Conservation (phyloP, 1,140 invertebrate species). For the Rhyacophila brunnea region DNA sequence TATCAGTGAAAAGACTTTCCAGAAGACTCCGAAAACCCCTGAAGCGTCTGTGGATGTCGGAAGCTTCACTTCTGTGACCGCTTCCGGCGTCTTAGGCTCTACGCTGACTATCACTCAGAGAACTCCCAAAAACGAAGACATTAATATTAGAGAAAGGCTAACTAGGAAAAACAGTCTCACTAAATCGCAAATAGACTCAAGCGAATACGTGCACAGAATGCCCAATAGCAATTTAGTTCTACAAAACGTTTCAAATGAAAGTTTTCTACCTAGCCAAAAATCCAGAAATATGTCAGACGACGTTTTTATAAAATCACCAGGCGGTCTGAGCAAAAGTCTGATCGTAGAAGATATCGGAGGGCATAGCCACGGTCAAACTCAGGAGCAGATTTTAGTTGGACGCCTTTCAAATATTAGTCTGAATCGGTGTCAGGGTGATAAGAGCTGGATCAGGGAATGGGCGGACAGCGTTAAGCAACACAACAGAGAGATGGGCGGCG, state of each 20-base stretch:
- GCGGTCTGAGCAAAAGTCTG: not conserved
- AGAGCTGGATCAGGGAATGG: constrained; percentile 55
- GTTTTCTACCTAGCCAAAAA: constrained; percentile 12
- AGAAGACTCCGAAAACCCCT: constrained; percentile 44
- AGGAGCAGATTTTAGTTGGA: constrained; percentile 46
- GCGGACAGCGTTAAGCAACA: constrained; percentile 53
- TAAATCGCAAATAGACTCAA: constrained; percentile 61
- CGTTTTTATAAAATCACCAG: not conserved
- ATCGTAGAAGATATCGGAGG: constrained; percentile 36
- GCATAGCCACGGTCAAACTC: constrained; percentile 25
- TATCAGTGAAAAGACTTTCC: constrained; percentile 53
- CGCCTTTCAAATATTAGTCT: constrained; percentile 50
- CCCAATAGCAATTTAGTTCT: constrained; percentile 39
- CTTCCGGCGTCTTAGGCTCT: constrained; percentile 59
- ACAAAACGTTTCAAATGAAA: constrained; percentile 30
- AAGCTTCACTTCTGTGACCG: constrained; percentile 60
- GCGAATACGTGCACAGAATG: constrained; percentile 55
- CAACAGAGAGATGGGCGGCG: constrained; percentile 41
- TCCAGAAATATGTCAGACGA: not conserved
- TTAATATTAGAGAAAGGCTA: constrained; percentile 18
- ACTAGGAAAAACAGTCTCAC: constrained; percentile 56
- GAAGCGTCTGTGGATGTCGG: constrained; percentile 48
- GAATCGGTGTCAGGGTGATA: constrained; percentile 52
- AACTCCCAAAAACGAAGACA: constrained; percentile 34
- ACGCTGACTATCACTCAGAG: constrained; percentile 37